Conservation (phyloP, 1,140 invertebrate genomes). For the Campodea augens region DNA sequence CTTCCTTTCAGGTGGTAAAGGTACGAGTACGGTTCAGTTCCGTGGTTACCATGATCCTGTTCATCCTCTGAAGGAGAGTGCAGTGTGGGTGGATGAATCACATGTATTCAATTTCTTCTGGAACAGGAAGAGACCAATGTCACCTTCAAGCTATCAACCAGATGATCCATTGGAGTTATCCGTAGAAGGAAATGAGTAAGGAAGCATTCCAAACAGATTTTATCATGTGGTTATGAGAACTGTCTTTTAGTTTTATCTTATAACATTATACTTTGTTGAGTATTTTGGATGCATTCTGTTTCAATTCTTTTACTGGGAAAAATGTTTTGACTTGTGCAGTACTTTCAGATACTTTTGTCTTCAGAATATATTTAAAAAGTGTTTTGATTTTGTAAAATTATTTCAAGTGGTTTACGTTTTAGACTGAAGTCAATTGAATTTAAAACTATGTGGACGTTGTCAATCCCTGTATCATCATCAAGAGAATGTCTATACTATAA, state of each 20-base stretch:
- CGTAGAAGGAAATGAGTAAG: slow-evolving; percentile 74
- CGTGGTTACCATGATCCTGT: slow-evolving; percentile 69
- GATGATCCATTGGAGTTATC: slow-evolving; percentile 88
- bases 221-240: slow-evolving; percentile 2
- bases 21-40: slow-evolving; percentile 89
- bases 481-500: too few relatives aligned
- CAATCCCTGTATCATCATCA: too few relatives aligned
- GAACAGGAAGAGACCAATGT: slow-evolving; percentile 58
- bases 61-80: slow-evolving; percentile 89
- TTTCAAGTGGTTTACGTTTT: too few relatives aligned
- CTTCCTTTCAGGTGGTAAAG: slow-evolving; percentile 72
- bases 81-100: slow-evolving; percentile 96
- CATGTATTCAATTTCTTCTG: slow-evolving; percentile 50
- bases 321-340: neutral
- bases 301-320: neutral
- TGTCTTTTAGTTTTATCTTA: too few relatives aligned
- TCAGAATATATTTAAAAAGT: too few relatives aligned
- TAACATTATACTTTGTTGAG: too few relatives aligned
- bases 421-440: too few relatives aligned
- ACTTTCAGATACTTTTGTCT: neutral
- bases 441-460: too few relatives aligned
- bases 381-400: too few relatives aligned
- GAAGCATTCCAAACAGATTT: slow-evolving; percentile 8
- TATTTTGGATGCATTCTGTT: too few relatives aligned
- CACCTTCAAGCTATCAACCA: slow-evolving; percentile 62